A percentile compares a stretch with the other conserved stretches of the same genome.
Conservation (phyloP, 2,113 vertebrate species). For the Cheilinus undulatus region DNA sequence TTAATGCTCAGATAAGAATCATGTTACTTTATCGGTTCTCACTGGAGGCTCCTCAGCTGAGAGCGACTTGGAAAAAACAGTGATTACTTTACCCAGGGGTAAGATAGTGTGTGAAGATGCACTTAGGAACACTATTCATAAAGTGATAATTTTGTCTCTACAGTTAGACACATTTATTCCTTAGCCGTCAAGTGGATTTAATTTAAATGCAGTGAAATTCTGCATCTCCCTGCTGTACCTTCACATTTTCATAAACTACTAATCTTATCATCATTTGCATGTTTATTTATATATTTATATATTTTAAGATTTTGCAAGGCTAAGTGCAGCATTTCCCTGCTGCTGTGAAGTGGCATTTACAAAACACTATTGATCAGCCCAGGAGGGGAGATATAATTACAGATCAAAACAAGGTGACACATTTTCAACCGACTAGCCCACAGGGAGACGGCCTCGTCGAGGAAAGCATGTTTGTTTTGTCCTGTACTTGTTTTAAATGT, state of each 20-base stretch:
- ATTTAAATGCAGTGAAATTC: slow-evolving; percentile 8
- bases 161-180: slow-evolving; percentile 2
- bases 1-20: slow-evolving; percentile 69
- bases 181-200: neutral
- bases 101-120: slow-evolving; percentile 42
- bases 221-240: neutral
- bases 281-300: slow-evolving; percentile 16
- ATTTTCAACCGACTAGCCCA: slow-evolving; percentile 28
- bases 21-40: slow-evolving; percentile 46
- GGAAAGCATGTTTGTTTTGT: slow-evolving; percentile 49
- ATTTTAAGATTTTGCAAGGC: neutral
- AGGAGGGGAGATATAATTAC: slow-evolving; percentile 47
- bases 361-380: slow-evolving; percentile 44
- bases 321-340: neutral
- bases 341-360: slow-evolving; percentile 14
- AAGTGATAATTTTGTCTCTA: slow-evolving; percentile 23
- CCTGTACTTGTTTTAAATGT: slow-evolving; percentile 43
- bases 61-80: slow-evolving; percentile 20
- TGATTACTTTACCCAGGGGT: slow-evolving; percentile 41
- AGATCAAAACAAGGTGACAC: slow-evolving; percentile 46
- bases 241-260: slow-evolving; percentile 4
- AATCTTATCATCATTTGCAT: slow-evolving; percentile 2
- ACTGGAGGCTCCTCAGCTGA: slow-evolving; percentile 46
- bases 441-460: slow-evolving; percentile 32
- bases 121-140: slow-evolving; percentile 24